Conservation (phyloP, 2,888 invertebrate species). For the Odontocerum albicorne region DNA sequence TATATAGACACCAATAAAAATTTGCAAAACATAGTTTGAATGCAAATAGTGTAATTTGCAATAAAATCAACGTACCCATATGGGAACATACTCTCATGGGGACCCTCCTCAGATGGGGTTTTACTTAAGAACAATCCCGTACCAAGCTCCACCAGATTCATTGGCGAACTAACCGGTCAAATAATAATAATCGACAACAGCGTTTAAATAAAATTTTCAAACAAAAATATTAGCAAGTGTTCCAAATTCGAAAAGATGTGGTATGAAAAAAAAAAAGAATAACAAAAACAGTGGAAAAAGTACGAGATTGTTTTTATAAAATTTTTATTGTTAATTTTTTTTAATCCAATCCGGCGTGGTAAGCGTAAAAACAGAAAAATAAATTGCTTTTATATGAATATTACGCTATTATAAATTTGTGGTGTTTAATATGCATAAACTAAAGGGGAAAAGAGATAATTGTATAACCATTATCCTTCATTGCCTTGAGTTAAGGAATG, state of each 20-base stretch:
- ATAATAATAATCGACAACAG: background rate
- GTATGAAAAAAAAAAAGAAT: background rate
- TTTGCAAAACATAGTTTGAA: too few relatives aligned
- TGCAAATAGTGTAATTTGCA: too few relatives aligned
- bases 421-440: too few relatives aligned
- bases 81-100: constrained; percentile 64
- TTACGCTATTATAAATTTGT: background rate
- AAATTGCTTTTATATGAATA: constrained; percentile 8
- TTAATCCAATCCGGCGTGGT: constrained; percentile 31
- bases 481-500: too few relatives aligned
- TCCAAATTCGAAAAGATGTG: background rate
- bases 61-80: constrained; percentile 65
- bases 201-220: background rate
- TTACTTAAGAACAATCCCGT: constrained; percentile 91
- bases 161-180: constrained; percentile 70
- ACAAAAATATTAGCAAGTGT: background rate
- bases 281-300: background rate
- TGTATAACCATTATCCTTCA: too few relatives aligned
- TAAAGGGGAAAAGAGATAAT: too few relatives aligned
- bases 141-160: constrained; percentile 95
- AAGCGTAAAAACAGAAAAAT: constrained; percentile 33
- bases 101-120: constrained; percentile 89
- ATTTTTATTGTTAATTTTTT: constrained; percentile 4
- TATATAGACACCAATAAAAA: too few relatives aligned
- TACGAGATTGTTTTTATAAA: constrained; percentile 13